phyloP scores from a whole-genome alignment of 2,797 vertebrate genomes.

The Alcedo atthis region DNA sequence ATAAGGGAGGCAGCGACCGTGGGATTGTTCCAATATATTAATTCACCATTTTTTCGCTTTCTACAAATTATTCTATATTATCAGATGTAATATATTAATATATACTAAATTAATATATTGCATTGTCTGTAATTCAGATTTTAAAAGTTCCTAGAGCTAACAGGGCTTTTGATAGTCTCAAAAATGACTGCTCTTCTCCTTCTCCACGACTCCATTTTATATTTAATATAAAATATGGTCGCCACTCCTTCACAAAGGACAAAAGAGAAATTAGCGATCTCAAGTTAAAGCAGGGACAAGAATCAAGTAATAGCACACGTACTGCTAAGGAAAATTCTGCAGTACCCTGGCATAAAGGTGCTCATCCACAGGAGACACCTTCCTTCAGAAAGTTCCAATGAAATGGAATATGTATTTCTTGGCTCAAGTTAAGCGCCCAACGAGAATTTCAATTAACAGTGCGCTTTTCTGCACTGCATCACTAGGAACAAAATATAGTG shows the following conservation, averaged over 20 bases:
- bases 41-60: not conserved
- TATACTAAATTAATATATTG: not conserved
- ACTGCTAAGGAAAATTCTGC: not conserved
- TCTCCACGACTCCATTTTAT: constrained; percentile 26
- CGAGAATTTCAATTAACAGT: not conserved
- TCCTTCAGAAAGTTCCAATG: not conserved
- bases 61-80: not conserved
- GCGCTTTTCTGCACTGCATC: constrained; percentile 38
- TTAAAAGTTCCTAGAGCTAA: not conserved
- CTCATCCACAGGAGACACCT: not conserved
- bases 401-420: not conserved
- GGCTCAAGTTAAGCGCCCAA: not conserved
- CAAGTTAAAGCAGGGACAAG: not conserved
- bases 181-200: not conserved
- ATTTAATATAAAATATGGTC: constrained; percentile 36
- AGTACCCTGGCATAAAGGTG: not conserved
- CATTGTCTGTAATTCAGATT: not conserved
- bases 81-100: not conserved
- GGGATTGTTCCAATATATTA: not conserved
- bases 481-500: not conserved
- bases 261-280: not conserved
- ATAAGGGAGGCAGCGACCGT: not conserved
- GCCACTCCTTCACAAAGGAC: constrained; percentile 28
- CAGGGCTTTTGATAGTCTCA: not conserved
- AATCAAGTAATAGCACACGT: not conserved